Evolutionary conservation across 2,888 invertebrate genomes (phyloP), one percentile per base, ranked within the genome.

Genomic region (Troilus luridus): DNA sequence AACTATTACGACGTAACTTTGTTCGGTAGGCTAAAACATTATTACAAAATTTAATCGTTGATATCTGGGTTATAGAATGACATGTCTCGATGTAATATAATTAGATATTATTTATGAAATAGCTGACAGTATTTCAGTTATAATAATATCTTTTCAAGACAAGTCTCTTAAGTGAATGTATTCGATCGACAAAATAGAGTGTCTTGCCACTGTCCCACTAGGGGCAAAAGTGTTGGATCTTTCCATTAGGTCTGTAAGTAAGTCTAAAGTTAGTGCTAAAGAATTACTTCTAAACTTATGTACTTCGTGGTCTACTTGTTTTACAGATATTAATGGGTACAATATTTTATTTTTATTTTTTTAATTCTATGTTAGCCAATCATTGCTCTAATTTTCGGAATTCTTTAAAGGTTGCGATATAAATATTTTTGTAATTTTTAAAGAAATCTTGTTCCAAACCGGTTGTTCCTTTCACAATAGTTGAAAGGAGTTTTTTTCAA

Each of bases 381-480:
- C 27, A 41, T 27, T 41, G 72, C 14, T 41, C 72, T 41, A 41
- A 77, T 17, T 77, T 67, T 41, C 17, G 21, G 72, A 41, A 41
- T 14, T 77, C 72, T 41, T 41, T 67, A 14, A 11, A 11, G 19
- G 72, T 77, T 77, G 72, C 72, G 72, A 77, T 77, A 77, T 19
- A 27, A 41, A 77, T 77, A 77, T 77, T 77, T 41, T 77, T 41
- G 72, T 41, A 77, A 77, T 27, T 77, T 77, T n/a, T 41, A 41
- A 67, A 77, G 41, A 77, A 77, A 77, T 3, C 72, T 77, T 24
- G 72, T 72, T 77, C 17, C 72, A 77, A 77, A 77, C 72, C 72
- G 72, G 72, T 77, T 77, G 41, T 19, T 41, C 10, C 19, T 10
- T 1, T 41, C 24, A 77, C 0, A 41, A 77, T 77, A 77, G 41